Evolutionary conservation across 2,797 vertebrate species (phyloP), one percentile per base, ranked within the genome.

Genomic region (Poeciliopsis paucimaculata): DNA sequence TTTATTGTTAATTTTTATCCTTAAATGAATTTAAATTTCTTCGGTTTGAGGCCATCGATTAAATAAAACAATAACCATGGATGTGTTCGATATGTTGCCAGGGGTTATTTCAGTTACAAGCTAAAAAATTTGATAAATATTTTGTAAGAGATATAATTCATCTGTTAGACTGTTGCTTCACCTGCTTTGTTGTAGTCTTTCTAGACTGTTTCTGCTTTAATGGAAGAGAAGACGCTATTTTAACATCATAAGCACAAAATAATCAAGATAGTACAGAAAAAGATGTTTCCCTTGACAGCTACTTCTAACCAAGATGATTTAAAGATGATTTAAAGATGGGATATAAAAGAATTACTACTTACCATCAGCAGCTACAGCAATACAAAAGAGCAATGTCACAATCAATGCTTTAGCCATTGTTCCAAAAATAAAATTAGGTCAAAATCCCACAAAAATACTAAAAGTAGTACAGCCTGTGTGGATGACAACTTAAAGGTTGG

Each of bases 371-470:
- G 81, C 72, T 20, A 76, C 51, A 51, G 74, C n/a, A 2, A 92
- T 75, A 46, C 55, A 88, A 71, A 88, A 57, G 16, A 85, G 12
- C 20, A 49, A 36, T 28, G 86, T 3, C 12, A 73, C 49, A 72
- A 74, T 84, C 16, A 81, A 41, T 43, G 55, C 12, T 75, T 12
- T 77, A 68, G 84, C 87, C 92, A 93, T 91, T 77, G 34, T 9
- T 53, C 62, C 53, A 57, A 18, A 77, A 46, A 7, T n/a, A 46
- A 16, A 0, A 10, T 16, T 41, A 49, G 1, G 11, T 28, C 5
- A 28, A 81, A 77, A 53, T 26, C 31, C 72, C 7, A 77, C 39
- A 8, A 66, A 45, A 36, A 47, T 18, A 55, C 23, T 74, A 11
- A 60, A 72, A 75, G 5, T 1, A 28, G 28, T 10, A 23, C 70